These are phyloP conservation scores for Scaptomyza pallida DNA, from an alignment of 1,140 invertebrate species.

Conservation along the genomic window DNA sequence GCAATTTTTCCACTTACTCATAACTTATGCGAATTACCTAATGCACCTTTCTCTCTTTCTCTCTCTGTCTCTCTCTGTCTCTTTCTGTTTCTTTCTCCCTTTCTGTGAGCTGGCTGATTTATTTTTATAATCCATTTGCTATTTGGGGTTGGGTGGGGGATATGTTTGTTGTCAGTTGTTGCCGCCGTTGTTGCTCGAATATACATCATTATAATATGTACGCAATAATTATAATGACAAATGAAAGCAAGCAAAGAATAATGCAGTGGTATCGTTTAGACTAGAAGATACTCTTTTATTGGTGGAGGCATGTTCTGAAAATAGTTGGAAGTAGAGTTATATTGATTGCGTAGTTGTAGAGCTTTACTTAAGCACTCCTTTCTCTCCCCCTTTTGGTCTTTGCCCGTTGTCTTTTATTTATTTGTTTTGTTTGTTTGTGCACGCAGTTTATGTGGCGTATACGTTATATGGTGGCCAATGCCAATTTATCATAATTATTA, in stretches of 20 bases:
- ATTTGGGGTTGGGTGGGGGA: neutral
- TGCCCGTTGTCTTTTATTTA: neutral
- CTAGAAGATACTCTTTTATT: neutral
- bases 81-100: neutral
- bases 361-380: too few species aligned
- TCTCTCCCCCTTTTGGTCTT: too few species aligned
- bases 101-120: conserved; percentile 29
- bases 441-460: conserved; percentile 16
- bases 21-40: conserved; percentile 38
- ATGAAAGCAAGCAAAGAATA: conserved; percentile 11
- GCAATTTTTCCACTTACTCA: conserved; percentile 30
- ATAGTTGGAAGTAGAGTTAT: too few species aligned
- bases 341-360: too few species aligned
- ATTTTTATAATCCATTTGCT: conserved; percentile 36
- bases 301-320: too few species aligned
- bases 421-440: neutral
- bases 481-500: conserved; percentile 20
- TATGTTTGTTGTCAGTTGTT: conserved; percentile 1
- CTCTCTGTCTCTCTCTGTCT: too few species aligned
- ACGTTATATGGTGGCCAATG: conserved; percentile 13
- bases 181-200: too few species aligned
- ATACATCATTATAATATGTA: conserved; percentile 25
- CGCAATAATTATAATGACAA: conserved; percentile 41
- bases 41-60: neutral
- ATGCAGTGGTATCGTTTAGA: neutral